Evolutionary conservation across 2,888 invertebrate genomes (phyloP).

Genomic region (Exocentrus adspersus): DNA sequence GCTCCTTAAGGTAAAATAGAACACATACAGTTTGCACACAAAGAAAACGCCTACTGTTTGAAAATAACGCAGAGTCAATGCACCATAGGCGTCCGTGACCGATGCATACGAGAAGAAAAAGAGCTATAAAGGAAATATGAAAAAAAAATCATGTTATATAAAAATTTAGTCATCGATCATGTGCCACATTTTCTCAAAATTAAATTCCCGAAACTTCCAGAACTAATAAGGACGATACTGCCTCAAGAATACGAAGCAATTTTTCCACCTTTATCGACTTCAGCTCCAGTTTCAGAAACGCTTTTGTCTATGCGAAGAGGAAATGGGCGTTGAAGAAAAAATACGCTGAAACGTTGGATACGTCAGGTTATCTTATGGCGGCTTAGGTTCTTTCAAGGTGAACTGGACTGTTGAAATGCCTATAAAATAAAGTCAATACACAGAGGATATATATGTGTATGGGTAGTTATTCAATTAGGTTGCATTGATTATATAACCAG

Average conservation of each 20-base stretch:
- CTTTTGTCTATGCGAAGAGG: constrained; percentile 2
- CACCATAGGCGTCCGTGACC: constrained; percentile 10
- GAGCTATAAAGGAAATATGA: neutral
- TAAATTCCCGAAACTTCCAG: too few relatives aligned
- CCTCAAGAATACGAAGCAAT: too few relatives aligned
- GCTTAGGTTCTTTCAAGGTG: constrained; percentile 52
- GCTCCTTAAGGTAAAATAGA: constrained; percentile 43
- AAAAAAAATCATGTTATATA: too few relatives aligned
- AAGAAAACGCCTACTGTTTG: constrained; percentile 39
- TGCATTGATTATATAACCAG: neutral
- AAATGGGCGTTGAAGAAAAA: constrained; percentile 38
- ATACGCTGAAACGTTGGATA: constrained; percentile 43
- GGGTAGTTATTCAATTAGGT: constrained; percentile 1
- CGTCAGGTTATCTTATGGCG: constrained; percentile 41
- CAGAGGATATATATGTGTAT: constrained; percentile 16
- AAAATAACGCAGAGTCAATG: constrained; percentile 25
- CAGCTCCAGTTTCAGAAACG: too few relatives aligned
- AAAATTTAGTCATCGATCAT: too few relatives aligned
- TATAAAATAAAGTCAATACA: constrained; percentile 36
- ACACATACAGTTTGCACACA: constrained; percentile 36
- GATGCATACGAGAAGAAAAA: neutral
- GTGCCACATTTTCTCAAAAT: too few relatives aligned
- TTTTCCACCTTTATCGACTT: too few relatives aligned
- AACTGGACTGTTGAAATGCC: constrained; percentile 55
- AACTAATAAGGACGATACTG: too few relatives aligned